Base-by-base conservation (phyloP, 2,888 invertebrate species). In the Acronicta aceris region DNA sequence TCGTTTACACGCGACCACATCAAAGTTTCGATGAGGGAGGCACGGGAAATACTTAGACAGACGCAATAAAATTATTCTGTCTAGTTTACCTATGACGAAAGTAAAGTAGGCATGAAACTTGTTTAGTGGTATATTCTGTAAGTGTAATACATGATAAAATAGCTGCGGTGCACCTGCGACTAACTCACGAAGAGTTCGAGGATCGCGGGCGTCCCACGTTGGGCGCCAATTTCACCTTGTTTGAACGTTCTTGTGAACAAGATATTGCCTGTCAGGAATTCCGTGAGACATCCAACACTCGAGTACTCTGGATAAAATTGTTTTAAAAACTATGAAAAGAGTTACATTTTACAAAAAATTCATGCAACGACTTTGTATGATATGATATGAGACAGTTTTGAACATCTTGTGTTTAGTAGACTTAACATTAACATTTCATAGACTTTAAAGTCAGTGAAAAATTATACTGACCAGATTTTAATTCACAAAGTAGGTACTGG, bases 141-240 rank as follows among this genome's bases (percentile, higher is more conserved):
- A 90, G 90, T 88, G 87, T 86, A 85, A 85, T 82, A 81, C 82
- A 87, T 88, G 87, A 88, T 88, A 89, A 88, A 88, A 87, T 89
- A 88, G 79, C 81, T 87, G 84, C 69, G 87, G 86, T 86, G 84
- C 92, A 93, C 92, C 93, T 93, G 93, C 84, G 87, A 76, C 85
- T 86, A 84, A 81, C 84, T 83, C 78, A 79, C 79, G 74, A 83
- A 79, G 82, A 85, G 82, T 82, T 79, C 76, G 76, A 71, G 76
- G 74, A 84, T 86, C 82, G 79, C 79, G 82, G 71, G 68, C 79
- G 75, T 72, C 74, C 79, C 83, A 70, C 81, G 84, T 79, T 80
- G 79, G 81, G 81, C 83, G 82, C 88, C 90, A 92, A 89, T 91
- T 87, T 89, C 83, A 81, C 84, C 85, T 88, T 85, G 85, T 86